Percentiles rank a stretch among this genome's conserved stretches.
phyloP scores from a whole-genome alignment of 2,113 vertebrate genomes.

The Parus major region DNA sequence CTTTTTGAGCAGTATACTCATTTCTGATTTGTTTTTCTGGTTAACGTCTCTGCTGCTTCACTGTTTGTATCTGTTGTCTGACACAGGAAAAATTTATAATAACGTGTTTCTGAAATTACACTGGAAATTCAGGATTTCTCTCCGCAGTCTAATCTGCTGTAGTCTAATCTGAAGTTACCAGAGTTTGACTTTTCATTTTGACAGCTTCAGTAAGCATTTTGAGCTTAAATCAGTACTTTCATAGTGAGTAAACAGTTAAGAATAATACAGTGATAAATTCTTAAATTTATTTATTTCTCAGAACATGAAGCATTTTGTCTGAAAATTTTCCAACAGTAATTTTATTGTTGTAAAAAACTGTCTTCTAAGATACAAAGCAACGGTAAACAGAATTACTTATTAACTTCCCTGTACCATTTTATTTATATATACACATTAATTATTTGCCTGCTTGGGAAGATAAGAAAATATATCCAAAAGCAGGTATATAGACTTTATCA shows the following conservation, averaged over 20 bases:
- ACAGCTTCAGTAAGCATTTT: not conserved
- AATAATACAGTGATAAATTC: not conserved
- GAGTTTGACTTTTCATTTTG: not conserved
- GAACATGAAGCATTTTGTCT: not conserved
- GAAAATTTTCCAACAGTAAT: not conserved
- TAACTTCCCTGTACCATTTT: not conserved
- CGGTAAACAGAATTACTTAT: not conserved
- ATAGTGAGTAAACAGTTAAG: not conserved
- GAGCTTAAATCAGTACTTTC: not conserved
- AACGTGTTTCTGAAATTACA: not conserved
- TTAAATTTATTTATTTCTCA: not conserved
- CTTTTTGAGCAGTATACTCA: not conserved
- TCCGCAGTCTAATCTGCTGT: not conserved
- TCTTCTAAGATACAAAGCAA: not conserved
- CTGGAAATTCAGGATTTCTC: not conserved
- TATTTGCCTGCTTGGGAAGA: not conserved
- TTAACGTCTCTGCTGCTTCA: not conserved
- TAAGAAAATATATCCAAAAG: not conserved
- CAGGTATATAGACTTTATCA: not conserved
- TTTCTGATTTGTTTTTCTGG: not conserved
- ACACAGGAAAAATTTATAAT: not conserved
- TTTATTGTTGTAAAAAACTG: not conserved
- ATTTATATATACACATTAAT: not conserved
- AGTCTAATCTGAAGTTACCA: not conserved
- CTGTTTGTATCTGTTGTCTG: not conserved